Percentiles rank a stretch among this genome's conserved stretches.
Evolutionary conservation across 2,888 invertebrate genomes (phyloP).

Genomic region (Dicyrtoma fusca): DNA sequence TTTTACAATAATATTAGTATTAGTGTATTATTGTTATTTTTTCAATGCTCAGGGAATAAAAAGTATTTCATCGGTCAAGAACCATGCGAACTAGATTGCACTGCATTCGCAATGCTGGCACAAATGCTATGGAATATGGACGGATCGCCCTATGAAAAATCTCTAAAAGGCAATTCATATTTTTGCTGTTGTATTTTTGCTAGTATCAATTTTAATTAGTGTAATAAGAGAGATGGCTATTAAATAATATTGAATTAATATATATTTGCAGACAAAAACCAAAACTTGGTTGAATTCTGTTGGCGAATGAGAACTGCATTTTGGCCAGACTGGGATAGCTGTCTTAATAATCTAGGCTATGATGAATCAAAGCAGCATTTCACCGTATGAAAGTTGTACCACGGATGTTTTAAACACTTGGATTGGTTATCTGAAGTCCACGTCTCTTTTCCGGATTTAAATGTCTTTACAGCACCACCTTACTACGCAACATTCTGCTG

Average conservation of each 20-base stretch:
- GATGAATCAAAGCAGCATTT: neutral
- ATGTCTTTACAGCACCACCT: too few relatives aligned
- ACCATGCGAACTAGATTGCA: constrained; percentile 53
- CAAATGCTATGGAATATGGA: constrained; percentile 56
- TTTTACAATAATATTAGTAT: neutral
- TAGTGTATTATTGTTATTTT: neutral
- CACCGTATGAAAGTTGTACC: too few relatives aligned
- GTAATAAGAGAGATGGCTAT: too few relatives aligned
- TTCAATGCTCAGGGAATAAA: constrained; percentile 38
- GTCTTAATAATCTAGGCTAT: constrained; percentile 42
- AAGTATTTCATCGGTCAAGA: constrained; percentile 45
- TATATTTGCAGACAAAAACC: constrained; percentile 39
- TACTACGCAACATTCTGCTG: too few relatives aligned
- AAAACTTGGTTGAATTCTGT: constrained; percentile 49
- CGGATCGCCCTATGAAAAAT: constrained; percentile 47
- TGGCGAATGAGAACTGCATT: constrained; percentile 49
- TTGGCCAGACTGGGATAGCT: constrained; percentile 54
- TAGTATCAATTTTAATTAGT: neutral
- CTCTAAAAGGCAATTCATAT: constrained; percentile 42
- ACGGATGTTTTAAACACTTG: too few relatives aligned
- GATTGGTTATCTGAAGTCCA: too few relatives aligned
- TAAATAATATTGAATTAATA: too few relatives aligned
- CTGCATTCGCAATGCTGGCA: constrained; percentile 54
- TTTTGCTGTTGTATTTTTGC: too few relatives aligned
- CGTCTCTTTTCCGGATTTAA: too few relatives aligned